Base-by-base conservation (phyloP, 2,797 vertebrate genomes). In the Pempheris klunzingeri region DNA sequence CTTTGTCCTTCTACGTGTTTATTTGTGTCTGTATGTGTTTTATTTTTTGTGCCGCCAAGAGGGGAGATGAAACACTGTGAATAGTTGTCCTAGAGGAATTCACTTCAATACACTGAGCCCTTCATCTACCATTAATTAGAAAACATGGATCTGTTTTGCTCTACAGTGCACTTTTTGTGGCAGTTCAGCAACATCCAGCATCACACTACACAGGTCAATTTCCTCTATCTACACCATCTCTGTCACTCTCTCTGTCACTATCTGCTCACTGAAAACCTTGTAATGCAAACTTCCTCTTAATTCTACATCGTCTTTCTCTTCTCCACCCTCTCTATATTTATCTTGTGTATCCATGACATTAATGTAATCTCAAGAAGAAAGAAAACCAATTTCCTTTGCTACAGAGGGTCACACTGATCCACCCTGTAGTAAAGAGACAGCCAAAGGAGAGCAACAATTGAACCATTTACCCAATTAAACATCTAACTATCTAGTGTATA, bases 291-390 rank as follows among this genome's bases (percentile, higher is more conserved):
- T 39, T 71, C 54, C 47, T 53, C 44, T 49, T 63, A 39, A 22
- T 50, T 73, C 17, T 24, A 4, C 2, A 57, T 41, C 9, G 5
- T 26, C 46, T 39, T 70, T 18, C 32, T 76, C 46, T 58, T 34
- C 15, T 20, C 26, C 1, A 1, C 30, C 22, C 7, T 20, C 15
- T 39, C 53, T 38, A 58, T 61, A 68, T 72, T 80, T 7, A 65
- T 50, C 5, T 67, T 14, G 28, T 78, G 63, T 77, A 26, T 71
- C 54, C 28, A 59, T 78, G 62, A 62, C 67, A 54, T n/a, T n/a
- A 32, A 65, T 54, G 82, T 13, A 28, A 28, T 30, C 61, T 50
- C 5, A 61, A 54, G 15, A 59, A 32, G 49, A 63, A 38, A 18
- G 44, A 28, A 80, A 78, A 9, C 28, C 57, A 0, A 69, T 83